Percentiles rank a stretch among this genome's conserved stretches.
phyloP scores from a whole-genome alignment of 2,113 vertebrate genomes.

The pig (Sus scrofa) region T2T-Sscrofa CM000814.6:59098001-59098500 shows the following conservation, averaged over 20 bases:
- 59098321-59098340: neutral
- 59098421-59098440: no score
- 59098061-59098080: neutral
- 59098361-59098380: conserved; percentile 11
- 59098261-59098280: neutral
- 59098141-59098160: neutral
- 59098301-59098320: neutral
- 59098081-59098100: neutral
- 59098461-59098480: no score
- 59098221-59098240: neutral
- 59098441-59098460: no score
- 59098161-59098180: neutral
- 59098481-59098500: no score
- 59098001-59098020: neutral
- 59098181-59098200: no score
- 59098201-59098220: neutral
- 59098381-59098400: conserved; percentile 19
- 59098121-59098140: neutral
- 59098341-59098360: neutral
- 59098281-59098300: neutral
- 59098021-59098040: neutral
- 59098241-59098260: neutral
- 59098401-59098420: neutral
- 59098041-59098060: neutral
- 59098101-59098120: neutral